Conservation (phyloP, 2,113 vertebrate species). For the Morone saxatilis region DNA sequence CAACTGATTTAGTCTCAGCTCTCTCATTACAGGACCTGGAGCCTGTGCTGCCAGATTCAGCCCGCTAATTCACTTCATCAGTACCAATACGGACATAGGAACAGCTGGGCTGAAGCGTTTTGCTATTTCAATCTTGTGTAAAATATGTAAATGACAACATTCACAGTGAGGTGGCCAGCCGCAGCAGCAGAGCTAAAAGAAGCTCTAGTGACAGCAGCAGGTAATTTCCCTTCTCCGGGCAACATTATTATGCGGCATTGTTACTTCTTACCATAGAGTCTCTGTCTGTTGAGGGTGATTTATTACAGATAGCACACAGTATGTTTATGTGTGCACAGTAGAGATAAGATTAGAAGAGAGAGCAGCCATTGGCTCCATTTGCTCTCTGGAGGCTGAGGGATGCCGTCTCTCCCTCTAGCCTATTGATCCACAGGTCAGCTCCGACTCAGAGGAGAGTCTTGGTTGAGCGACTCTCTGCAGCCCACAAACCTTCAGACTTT, state of each 20-base stretch:
- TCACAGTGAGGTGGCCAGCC: slow-evolving; percentile 21
- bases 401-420: slow-evolving; percentile 17
- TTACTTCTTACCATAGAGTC: slow-evolving; percentile 32
- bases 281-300: slow-evolving; percentile 37
- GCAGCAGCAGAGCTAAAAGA: slow-evolving; percentile 12
- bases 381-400: slow-evolving; percentile 33
- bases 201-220: slow-evolving; percentile 38
- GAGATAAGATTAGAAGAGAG: slow-evolving; percentile 42
- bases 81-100: slow-evolving; percentile 34
- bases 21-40: slow-evolving; percentile 52
- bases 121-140: slow-evolving; percentile 55
- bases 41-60: slow-evolving; percentile 51
- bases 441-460: slow-evolving; percentile 21
- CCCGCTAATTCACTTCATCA: slow-evolving; percentile 61
- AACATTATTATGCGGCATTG: slow-evolving; percentile 38
- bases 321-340: slow-evolving; percentile 15
- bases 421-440: slow-evolving; percentile 61
- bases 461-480: slow-evolving; percentile 27
- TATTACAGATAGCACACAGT: slow-evolving; percentile 45
- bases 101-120: slow-evolving; percentile 68
- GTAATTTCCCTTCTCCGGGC: slow-evolving; percentile 11
- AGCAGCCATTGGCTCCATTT: slow-evolving; percentile 29
- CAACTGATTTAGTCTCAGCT: slow-evolving; percentile 64
- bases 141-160: slow-evolving; percentile 66
- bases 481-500: slow-evolving; percentile 16